Evolutionary conservation across 2,888 invertebrate genomes (phyloP).

Genomic region (Hipparchia semele): DNA sequence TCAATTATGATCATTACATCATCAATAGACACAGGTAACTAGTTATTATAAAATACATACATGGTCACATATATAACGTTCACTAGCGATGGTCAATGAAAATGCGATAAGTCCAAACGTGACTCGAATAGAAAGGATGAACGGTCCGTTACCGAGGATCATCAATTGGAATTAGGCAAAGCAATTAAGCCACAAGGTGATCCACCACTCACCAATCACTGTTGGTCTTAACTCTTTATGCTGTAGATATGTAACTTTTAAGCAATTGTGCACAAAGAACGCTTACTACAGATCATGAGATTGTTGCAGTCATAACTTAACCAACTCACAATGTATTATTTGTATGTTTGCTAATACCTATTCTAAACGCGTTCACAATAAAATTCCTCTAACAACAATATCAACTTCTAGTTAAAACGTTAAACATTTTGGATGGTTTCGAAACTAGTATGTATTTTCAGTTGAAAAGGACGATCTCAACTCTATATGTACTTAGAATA

Average conservation of each 20-base stretch:
- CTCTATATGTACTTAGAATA: no score
- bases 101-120: constrained; percentile 26
- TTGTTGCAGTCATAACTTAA: constrained; percentile 11
- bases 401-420: background rate
- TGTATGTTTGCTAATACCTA: constrained; percentile 9
- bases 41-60: background rate
- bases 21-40: background rate
- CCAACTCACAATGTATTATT: background rate
- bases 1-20: constrained; percentile 4
- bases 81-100: constrained; percentile 19
- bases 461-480: no score
- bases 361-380: background rate
- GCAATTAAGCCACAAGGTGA: constrained; percentile 58
- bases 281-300: constrained; percentile 27
- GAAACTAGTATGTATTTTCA: no score
- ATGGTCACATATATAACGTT: constrained; percentile 11
- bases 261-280: constrained; percentile 41
- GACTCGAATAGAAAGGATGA: constrained; percentile 40
- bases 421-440: no score
- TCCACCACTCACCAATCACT: constrained; percentile 47
- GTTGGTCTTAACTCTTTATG: constrained; percentile 32
- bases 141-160: constrained; percentile 45
- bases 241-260: constrained; percentile 1
- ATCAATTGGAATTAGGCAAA: constrained; percentile 50
- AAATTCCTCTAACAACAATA: background rate